These are phyloP conservation scores for Oreochromis niloticus DNA, from an alignment of 2,113 vertebrate species.

Conservation along the genomic window DNA sequence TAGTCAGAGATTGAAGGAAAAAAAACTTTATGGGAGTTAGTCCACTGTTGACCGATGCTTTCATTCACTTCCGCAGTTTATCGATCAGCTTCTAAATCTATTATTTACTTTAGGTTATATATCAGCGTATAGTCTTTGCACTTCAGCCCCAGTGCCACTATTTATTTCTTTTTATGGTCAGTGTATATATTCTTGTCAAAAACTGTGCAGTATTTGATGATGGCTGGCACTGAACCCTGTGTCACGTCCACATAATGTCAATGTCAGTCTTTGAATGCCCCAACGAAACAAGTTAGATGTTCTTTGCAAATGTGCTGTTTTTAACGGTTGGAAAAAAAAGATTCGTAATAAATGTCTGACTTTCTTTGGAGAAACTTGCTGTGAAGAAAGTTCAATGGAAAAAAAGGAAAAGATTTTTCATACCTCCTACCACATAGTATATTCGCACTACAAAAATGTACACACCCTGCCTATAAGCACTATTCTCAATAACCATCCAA, in stretches of 20 bases:
- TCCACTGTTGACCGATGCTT: neutral
- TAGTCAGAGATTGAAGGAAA: neutral
- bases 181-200: neutral
- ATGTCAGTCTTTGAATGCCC: neutral
- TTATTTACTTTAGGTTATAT: constrained; percentile 1
- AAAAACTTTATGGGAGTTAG: neutral
- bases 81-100: neutral
- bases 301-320: neutral
- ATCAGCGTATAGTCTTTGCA: neutral
- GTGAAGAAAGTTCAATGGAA: neutral
- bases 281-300: neutral
- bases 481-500: neutral
- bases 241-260: neutral
- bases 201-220: neutral
- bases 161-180: neutral
- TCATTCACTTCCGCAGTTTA: neutral
- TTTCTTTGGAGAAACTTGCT: neutral
- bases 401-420: neutral
- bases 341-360: neutral
- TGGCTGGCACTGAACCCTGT: accelerated
- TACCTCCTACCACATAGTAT: accelerated
- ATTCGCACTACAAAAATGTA: neutral
- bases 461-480: neutral
- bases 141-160: neutral
- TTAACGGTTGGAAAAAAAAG: accelerated